Base-by-base conservation (phyloP, 2,888 invertebrate species). In the Steinernema hermaphroditum region DNA sequence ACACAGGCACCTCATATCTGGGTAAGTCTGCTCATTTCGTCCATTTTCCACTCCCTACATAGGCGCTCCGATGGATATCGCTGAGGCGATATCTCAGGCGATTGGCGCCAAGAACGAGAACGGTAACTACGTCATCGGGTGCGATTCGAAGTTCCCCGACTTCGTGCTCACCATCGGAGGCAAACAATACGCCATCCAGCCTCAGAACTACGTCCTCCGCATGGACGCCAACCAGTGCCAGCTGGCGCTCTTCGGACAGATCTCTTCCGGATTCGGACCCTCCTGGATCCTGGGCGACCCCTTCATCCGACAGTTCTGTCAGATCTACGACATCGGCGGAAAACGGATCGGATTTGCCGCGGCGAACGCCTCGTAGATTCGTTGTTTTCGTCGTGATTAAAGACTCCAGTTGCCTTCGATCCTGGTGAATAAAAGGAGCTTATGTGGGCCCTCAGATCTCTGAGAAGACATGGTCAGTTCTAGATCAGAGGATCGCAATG, bases 1-100 rank as follows among this genome's bases (percentile, higher is more conserved):
- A 82, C 73, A 82, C 82, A 44, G 82, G 82, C 62, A 82, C 82
- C 37, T 81, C 82, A n/a, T n/a, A n/a, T n/a, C n/a, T n/a, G n/a
- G n/a, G n/a, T n/a, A n/a, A n/a, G n/a, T n/a, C n/a, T n/a, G n/a
- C n/a, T n/a, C n/a, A n/a, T n/a, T n/a, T n/a, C n/a, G n/a, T n/a
- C n/a, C n/a, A n/a, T n/a, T n/a, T n/a, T n/a, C n/a, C n/a, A n/a
- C n/a, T n/a, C n/a, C n/a, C 19, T 77, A 80, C 75, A 74, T 82
- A 72, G 79, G 78, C 54, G 82, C 79, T 57, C 75, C 76, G 49
- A 37, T 69, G 68, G 37, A 72, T 37, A 69, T 77, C 68, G 73
- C 75, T 41, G 70, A 76, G 57, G 74, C 57, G 57, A 75, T 78
- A 44, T 75, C 77, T n/a, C 68, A 74, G 32, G 68, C 77, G 50